Conservation (phyloP, 2,113 vertebrate species). For the Garra rufa region DNA sequence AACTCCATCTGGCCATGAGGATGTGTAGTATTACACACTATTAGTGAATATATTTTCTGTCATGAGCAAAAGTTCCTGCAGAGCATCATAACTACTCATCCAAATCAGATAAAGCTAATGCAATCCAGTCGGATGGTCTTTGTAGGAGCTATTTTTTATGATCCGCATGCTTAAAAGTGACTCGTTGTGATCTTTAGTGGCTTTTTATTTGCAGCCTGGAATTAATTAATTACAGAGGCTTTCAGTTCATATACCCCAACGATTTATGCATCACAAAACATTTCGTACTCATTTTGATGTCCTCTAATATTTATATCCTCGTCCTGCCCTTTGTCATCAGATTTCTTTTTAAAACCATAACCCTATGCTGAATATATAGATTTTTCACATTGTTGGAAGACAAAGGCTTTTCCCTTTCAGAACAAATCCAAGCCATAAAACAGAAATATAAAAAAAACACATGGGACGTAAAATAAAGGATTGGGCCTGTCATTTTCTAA, state of each 20-base stretch:
- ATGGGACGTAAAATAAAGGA: not conserved
- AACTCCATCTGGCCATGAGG: constrained; percentile 1
- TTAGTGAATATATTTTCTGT: not conserved
- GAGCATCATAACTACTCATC: not conserved
- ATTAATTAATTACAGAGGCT: constrained; percentile 41
- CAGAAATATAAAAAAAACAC: not conserved
- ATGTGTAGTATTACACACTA: not conserved
- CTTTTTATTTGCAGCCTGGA: constrained; percentile 34
- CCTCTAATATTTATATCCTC: constrained; percentile 27
- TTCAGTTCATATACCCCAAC: constrained; percentile 37
- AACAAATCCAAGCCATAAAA: constrained; percentile 25
- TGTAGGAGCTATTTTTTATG: constrained; percentile 36
- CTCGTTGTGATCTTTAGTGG: constrained; percentile 26
- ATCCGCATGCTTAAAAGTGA: constrained; percentile 34
- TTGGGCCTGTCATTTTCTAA: not conserved
- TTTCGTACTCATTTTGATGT: constrained; percentile 13
- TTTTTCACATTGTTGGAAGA: constrained; percentile 22
- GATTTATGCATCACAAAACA: constrained; percentile 35
- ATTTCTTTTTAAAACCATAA: not conserved
- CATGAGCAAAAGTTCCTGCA: not conserved
- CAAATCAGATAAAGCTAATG: constrained; percentile 33
- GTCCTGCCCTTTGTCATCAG: not conserved
- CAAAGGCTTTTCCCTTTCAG: constrained; percentile 19
- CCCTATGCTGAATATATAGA: not conserved
- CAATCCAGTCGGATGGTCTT: constrained; percentile 19